Evolutionary conservation across 1,140 invertebrate genomes (phyloP).

Genomic region (Psilanteris sp.): DNA sequence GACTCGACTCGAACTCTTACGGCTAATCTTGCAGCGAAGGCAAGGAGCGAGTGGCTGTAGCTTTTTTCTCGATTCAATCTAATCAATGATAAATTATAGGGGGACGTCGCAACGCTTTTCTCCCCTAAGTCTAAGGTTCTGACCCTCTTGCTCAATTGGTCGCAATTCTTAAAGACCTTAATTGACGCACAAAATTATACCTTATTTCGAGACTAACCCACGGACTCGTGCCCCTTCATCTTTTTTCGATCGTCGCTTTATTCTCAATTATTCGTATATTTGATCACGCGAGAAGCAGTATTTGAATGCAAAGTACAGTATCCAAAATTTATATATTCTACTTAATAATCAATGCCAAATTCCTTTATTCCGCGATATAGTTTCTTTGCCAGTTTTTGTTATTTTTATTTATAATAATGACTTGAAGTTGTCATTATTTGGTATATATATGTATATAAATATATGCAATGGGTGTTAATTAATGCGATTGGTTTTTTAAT

Average conservation of each 20-base stretch:
- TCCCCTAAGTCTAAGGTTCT: slow-evolving; percentile 75
- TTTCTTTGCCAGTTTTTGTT: too few relatives aligned
- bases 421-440: too few relatives aligned
- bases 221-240: slow-evolving; percentile 48
- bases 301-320: neutral
- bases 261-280: slow-evolving; percentile 30
- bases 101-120: slow-evolving; percentile 73
- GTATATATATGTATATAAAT: too few relatives aligned
- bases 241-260: slow-evolving; percentile 53
- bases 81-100: slow-evolving; percentile 81
- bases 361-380: too few relatives aligned
- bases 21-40: slow-evolving; percentile 56
- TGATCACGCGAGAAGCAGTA: slow-evolving; percentile 17
- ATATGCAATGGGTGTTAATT: too few relatives aligned
- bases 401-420: too few relatives aligned
- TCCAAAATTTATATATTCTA: too few relatives aligned
- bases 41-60: slow-evolving; percentile 60
- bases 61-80: slow-evolving; percentile 77
- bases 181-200: slow-evolving; percentile 81
- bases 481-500: too few relatives aligned
- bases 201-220: slow-evolving; percentile 73
- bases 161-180: slow-evolving; percentile 81
- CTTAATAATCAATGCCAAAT: too few relatives aligned
- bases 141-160: slow-evolving; percentile 80
- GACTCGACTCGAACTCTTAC: too few relatives aligned